Conservation (phyloP, 2,113 vertebrate genomes). For the Rhinolophus sinicus region DNA sequence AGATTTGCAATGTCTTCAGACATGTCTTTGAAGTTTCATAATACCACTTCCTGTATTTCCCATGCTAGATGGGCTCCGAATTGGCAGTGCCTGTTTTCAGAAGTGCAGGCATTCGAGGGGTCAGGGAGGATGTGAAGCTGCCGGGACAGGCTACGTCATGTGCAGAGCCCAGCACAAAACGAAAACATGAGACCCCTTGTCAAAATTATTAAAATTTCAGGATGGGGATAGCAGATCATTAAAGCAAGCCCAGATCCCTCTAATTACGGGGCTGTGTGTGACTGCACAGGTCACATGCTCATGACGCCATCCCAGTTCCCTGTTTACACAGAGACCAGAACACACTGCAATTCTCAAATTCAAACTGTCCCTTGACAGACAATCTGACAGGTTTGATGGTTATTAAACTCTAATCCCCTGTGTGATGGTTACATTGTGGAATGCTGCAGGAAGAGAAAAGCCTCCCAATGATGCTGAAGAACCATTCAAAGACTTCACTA, state of each 20-base stretch:
- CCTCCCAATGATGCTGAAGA: not conserved
- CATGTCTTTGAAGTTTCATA: slow-evolving; percentile 48
- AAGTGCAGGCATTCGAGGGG: not conserved
- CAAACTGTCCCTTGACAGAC: slow-evolving; percentile 3
- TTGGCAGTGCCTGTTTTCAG: not conserved
- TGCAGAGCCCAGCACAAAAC: not conserved
- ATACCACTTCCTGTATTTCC: not conserved
- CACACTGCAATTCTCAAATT: not conserved
- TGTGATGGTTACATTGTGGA: not conserved
- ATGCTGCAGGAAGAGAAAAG: not conserved
- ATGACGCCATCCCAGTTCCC: not conserved
- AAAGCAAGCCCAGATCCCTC: not conserved
- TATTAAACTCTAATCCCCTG: not conserved
- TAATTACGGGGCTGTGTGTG: not conserved
- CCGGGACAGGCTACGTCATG: not conserved
- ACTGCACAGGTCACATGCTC: not conserved
- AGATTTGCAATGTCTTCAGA: slow-evolving; percentile 19
- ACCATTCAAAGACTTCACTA: not conserved
- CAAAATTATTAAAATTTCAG: slow-evolving; percentile 22
- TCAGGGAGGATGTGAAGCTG: not conserved
- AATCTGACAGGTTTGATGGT: not conserved
- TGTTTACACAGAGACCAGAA: slow-evolving; percentile 15
- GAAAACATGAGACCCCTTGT: not conserved
- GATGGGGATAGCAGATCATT: not conserved
- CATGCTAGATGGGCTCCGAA: not conserved